phyloP scores from a whole-genome alignment of 1,140 invertebrate genomes.

The Tenebrio molitor region DNA sequence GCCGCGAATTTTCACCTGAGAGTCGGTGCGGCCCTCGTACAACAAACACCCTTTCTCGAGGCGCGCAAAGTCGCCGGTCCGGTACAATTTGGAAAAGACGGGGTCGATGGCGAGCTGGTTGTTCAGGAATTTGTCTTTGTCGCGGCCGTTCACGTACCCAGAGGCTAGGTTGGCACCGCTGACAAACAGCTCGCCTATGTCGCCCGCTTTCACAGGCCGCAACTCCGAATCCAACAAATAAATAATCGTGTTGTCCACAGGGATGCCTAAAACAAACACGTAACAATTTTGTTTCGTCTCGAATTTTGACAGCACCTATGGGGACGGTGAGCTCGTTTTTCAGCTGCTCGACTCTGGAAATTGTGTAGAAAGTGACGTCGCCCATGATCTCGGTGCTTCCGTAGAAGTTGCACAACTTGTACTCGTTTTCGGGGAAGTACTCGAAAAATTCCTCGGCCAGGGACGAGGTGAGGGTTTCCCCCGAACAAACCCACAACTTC shows the following conservation, averaged over 20 bases:
- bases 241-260: conserved; percentile 83
- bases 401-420: conserved; percentile 87
- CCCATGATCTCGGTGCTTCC: conserved; percentile 92
- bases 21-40: conserved; percentile 87
- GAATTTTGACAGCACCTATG: conserved; percentile 79
- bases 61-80: conserved; percentile 87
- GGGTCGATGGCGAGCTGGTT: conserved; percentile 79
- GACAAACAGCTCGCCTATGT: conserved; percentile 85
- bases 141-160: conserved; percentile 83
- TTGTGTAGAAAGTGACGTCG: conserved; percentile 80
- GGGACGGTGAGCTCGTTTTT: conserved; percentile 78
- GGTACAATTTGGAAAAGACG: conserved; percentile 72
- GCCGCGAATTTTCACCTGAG: conserved; percentile 89
- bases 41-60: conserved; percentile 79
- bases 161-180: conserved; percentile 82
- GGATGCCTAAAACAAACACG: conserved; percentile 69
- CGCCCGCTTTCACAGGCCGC: conserved; percentile 75
- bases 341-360: conserved; percentile 71
- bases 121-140: conserved; percentile 78
- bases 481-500: conserved; percentile 86
- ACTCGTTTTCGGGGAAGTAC: conserved; percentile 73
- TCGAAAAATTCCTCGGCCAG: conserved; percentile 81
- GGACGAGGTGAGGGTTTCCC: conserved; percentile 78
- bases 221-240: conserved; percentile 83
- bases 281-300: not conserved